Evolutionary conservation across 2,797 vertebrate species (phyloP).

Genomic region (Sebastes umbrosus): DNA sequence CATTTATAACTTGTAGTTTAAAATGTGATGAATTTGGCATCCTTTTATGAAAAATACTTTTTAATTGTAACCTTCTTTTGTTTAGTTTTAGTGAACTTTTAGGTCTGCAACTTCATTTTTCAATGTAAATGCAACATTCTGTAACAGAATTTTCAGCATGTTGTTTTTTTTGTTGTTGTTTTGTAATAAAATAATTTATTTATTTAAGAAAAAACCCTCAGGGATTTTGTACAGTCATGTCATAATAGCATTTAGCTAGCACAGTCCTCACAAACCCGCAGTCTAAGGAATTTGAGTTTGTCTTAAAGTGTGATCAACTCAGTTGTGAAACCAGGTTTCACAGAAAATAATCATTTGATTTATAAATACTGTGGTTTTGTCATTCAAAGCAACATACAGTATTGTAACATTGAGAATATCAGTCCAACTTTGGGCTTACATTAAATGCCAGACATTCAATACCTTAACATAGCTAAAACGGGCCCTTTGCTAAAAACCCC

Average conservation of each 20-base stretch:
- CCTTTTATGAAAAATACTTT: background rate
- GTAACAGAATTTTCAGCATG: slow-evolving; percentile 25
- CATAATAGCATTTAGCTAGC: background rate
- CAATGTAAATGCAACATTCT: background rate
- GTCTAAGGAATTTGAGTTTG: background rate
- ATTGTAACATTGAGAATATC: background rate
- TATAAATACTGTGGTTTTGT: background rate
- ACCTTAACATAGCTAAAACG: background rate
- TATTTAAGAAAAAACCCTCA: slow-evolving; percentile 62
- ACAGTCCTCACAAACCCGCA: background rate
- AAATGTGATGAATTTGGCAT: background rate
- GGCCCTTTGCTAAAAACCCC: background rate
- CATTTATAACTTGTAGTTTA: background rate
- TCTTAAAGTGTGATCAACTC: background rate
- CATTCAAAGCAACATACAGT: background rate
- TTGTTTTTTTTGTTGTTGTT: slow-evolving; percentile 42
- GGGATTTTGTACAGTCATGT: slow-evolving; percentile 34
- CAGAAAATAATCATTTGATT: no score
- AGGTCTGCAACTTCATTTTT: no score
- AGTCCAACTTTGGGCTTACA: background rate
- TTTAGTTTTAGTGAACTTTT: no score
- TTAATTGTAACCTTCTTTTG: no score
- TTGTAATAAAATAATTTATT: slow-evolving; percentile 72
- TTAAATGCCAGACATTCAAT: background rate
- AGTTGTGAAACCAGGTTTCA: background rate